These are phyloP conservation scores for Lycodopsis pacificus DNA, from an alignment of 2,797 vertebrate genomes.

Conservation along the genomic window DNA sequence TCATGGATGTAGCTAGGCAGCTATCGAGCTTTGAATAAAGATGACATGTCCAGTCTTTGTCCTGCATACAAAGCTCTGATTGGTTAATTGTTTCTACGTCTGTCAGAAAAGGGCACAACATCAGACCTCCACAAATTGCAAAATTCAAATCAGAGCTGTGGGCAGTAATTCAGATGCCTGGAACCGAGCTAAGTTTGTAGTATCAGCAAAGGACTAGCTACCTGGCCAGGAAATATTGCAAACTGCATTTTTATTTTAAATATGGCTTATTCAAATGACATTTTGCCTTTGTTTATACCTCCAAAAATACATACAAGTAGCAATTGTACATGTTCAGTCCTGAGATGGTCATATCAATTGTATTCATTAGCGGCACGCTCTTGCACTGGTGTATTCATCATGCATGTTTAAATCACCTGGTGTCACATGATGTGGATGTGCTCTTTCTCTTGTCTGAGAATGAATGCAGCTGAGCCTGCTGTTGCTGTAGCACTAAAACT, in stretches of 20 bases:
- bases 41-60: background rate
- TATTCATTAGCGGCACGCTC: constrained; percentile 17
- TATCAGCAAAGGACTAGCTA: background rate
- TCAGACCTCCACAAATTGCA: background rate
- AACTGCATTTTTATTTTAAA: background rate
- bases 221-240: background rate
- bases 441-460: constrained; percentile 49
- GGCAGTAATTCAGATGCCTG: background rate
- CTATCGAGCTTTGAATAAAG: background rate
- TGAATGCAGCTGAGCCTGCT: constrained; percentile 55
- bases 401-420: constrained; percentile 54
- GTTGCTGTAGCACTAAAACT: constrained; percentile 62
- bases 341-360: constrained; percentile 6
- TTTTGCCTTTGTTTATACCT: background rate
- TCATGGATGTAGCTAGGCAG: background rate
- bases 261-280: background rate
- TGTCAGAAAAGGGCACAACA: background rate
- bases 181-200: background rate
- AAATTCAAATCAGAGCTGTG: background rate
- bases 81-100: background rate
- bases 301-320: background rate
- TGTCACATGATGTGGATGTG: constrained; percentile 48
- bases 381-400: constrained; percentile 6
- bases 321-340: background rate
- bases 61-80: background rate